Conservation (phyloP, 2,888 invertebrate species). For the Scaptomyza polygonia region DNA sequence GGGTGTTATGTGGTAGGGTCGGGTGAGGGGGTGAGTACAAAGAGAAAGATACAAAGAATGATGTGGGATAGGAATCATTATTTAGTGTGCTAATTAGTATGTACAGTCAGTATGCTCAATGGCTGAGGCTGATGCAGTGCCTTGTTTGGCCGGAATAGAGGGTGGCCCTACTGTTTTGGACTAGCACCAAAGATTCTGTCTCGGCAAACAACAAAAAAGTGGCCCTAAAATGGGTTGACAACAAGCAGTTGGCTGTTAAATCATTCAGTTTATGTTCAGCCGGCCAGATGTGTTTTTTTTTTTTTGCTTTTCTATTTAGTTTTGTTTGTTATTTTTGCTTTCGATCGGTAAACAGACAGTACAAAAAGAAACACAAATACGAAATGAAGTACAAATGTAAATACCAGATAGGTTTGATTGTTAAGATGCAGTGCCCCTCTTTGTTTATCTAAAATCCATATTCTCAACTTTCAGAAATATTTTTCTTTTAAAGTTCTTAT, state of each 20-base stretch:
- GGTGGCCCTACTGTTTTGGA: conserved; percentile 1
- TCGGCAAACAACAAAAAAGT: conserved; percentile 6
- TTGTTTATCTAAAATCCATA: too few species aligned
- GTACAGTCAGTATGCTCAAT: conserved; percentile 21
- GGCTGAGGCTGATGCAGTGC: conserved; percentile 1
- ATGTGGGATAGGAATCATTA: not conserved
- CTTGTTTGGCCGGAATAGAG: not conserved
- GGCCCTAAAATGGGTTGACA: conserved; percentile 24
- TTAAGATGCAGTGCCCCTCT: not conserved
- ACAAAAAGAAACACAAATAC: not conserved
- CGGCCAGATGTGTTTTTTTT: conserved; percentile 8
- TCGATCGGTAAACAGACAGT: not conserved
- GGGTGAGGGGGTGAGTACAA: too few species aligned
- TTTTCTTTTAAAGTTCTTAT: not conserved
- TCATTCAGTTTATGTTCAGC: conserved; percentile 29
- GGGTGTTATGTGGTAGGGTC: too few species aligned
- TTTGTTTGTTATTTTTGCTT: not conserved
- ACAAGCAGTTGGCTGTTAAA: conserved; percentile 21
- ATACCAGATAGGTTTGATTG: not conserved
- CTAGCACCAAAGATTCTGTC: not conserved
- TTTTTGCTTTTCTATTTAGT: too few species aligned
- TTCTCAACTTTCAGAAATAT: too few species aligned
- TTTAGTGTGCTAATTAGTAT: conserved; percentile 34
- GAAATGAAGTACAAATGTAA: not conserved
- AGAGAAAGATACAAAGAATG: not conserved